These are phyloP conservation scores for Nematostella vectensis DNA, from an alignment of 92 coral and sea anemone genomes.

Conservation along the genomic window DNA sequence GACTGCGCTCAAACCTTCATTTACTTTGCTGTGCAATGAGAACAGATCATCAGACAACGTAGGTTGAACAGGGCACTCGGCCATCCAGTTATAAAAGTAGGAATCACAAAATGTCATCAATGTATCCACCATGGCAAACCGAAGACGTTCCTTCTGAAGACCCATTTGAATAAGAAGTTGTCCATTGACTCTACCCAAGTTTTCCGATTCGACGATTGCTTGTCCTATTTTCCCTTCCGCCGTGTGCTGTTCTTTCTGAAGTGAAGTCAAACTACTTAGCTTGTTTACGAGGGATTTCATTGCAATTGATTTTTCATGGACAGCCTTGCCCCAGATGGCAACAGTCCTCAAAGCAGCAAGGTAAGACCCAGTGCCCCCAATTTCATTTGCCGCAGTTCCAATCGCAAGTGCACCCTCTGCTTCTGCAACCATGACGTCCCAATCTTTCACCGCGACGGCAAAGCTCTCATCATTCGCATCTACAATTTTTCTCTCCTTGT, in stretches of 20 bases:
- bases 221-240: constrained; percentile 15
- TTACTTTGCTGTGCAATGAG: no score
- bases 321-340: constrained; percentile 34
- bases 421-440: constrained; percentile 31
- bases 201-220: constrained; percentile 10
- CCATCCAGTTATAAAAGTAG: no score
- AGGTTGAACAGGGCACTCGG: no score
- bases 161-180: constrained; percentile 21
- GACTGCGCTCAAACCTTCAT: no score
- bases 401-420: constrained; percentile 28
- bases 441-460: constrained; percentile 37
- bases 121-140: no score
- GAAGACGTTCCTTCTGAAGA: no score
- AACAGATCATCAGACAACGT: no score
- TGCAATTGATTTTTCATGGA: constrained; percentile 34
- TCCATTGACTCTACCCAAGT: constrained; percentile 7
- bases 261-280: constrained; percentile 18
- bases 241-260: constrained; percentile 26
- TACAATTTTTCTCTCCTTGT: constrained; percentile 19
- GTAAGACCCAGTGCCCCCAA: constrained; percentile 28
- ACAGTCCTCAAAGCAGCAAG: constrained; percentile 32
- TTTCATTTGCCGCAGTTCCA: constrained; percentile 40
- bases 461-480: constrained; percentile 26
- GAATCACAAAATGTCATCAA: no score
- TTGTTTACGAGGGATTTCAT: constrained; percentile 21